Evolutionary conservation across 2,797 vertebrate genomes (phyloP).

Genomic region (Chanos chanos): DNA sequence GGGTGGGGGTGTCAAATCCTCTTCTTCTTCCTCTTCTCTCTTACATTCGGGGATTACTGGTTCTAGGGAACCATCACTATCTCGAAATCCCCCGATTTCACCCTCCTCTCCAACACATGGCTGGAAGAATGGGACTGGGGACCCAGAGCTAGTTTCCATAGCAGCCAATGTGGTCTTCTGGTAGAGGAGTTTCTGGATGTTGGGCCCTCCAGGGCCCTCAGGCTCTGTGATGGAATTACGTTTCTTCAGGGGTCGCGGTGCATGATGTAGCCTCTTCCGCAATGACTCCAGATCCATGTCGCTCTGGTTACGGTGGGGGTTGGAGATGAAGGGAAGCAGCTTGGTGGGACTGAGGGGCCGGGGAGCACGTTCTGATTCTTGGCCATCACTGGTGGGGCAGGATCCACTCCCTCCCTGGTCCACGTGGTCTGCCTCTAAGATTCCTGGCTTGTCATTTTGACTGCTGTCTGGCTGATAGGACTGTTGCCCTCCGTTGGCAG

Average conservation of each 20-base stretch:
- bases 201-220: constrained; percentile 86
- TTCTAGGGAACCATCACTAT: constrained; percentile 44
- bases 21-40: constrained; percentile 51
- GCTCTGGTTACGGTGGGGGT: constrained; percentile 84
- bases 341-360: constrained; percentile 95
- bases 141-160: constrained; percentile 80
- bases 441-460: constrained; percentile 54
- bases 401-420: constrained; percentile 25
- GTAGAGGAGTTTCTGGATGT: constrained; percentile 92
- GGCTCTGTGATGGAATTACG: constrained; percentile 93
- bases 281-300: constrained; percentile 85
- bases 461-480: constrained; percentile 42
- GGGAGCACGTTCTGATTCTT: constrained; percentile 60
- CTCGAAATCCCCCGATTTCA: constrained; percentile 3
- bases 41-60: background rate
- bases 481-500: constrained; percentile 52
- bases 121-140: constrained; percentile 45
- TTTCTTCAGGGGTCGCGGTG: constrained; percentile 90
- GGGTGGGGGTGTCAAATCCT: constrained; percentile 39
- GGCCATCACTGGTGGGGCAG: background rate
- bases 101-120: constrained; percentile 25
- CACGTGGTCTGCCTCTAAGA: constrained; percentile 55
- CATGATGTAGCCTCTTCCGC: constrained; percentile 84
- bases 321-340: constrained; percentile 86
- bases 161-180: constrained; percentile 93